These are phyloP conservation scores for Ornithoptera priamus DNA, from an alignment of 2,888 invertebrate genomes.

Conservation along the genomic window DNA sequence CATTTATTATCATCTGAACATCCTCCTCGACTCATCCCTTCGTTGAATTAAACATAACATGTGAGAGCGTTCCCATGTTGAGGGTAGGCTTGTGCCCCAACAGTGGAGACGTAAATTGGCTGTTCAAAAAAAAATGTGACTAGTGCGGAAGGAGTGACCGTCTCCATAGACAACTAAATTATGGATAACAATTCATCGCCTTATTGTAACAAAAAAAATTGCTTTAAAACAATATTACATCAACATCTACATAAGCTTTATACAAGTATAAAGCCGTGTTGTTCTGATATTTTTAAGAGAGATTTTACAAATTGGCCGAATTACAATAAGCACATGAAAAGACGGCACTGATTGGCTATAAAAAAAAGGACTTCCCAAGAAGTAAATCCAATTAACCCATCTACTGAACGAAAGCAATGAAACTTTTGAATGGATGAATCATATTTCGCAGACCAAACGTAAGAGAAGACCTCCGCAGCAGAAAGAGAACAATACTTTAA, in stretches of 20 bases:
- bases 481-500: neutral
- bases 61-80: no score
- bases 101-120: no score
- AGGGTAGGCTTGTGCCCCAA: no score
- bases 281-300: slow-evolving; percentile 82
- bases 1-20: no score
- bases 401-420: slow-evolving; percentile 48
- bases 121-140: slow-evolving; percentile 41
- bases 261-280: slow-evolving; percentile 84
- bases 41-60: no score
- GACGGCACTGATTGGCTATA: slow-evolving; percentile 81
- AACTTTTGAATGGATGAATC: slow-evolving; percentile 54
- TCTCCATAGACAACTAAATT: slow-evolving; percentile 67
- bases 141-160: slow-evolving; percentile 54
- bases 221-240: slow-evolving; percentile 84
- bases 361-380: slow-evolving; percentile 63
- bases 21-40: no score
- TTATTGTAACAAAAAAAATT: slow-evolving; percentile 84
- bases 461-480: slow-evolving; percentile 17
- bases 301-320: slow-evolving; percentile 88
- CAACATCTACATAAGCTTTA: slow-evolving; percentile 84
- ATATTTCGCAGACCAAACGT: slow-evolving; percentile 39
- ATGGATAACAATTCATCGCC: slow-evolving; percentile 87
- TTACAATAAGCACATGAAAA: slow-evolving; percentile 88
- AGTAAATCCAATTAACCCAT: slow-evolving; percentile 53